phyloP scores from a whole-genome alignment of 2,113 vertebrate species.

The Zosterops borbonicus region DNA sequence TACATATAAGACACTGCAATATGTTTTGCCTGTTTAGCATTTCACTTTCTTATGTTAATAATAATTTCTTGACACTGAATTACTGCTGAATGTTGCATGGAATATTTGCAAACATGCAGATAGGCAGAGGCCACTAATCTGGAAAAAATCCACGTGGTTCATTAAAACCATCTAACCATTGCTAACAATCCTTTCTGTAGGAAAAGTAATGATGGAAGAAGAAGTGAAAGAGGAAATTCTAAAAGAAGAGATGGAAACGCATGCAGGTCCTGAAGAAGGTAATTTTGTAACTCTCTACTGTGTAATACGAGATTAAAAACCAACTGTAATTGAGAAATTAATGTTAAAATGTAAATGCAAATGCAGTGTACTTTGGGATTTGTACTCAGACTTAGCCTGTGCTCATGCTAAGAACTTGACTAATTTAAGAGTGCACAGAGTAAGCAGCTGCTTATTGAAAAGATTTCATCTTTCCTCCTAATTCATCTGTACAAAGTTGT shows the following conservation, averaged over 20 bases:
- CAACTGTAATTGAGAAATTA: not conserved
- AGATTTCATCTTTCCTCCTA: slow-evolving; percentile 16
- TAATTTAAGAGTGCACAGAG: not conserved
- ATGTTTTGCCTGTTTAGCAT: not conserved
- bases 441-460: not conserved
- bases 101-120: not conserved
- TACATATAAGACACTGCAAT: not conserved
- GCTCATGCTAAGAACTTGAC: not conserved
- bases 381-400: not conserved
- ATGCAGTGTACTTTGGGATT: not conserved
- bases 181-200: slow-evolving; percentile 63
- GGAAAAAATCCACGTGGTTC: rapidly evolving
- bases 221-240: slow-evolving; percentile 86
- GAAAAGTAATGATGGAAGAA: slow-evolving; percentile 89
- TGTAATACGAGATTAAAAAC: not conserved
- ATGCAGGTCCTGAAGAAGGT: slow-evolving; percentile 89
- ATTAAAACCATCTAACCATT: not conserved
- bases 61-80: not conserved
- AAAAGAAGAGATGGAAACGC: slow-evolving; percentile 89
- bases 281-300: slow-evolving; percentile 40
- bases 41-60: not conserved
- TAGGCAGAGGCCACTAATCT: not conserved
- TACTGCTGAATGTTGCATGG: not conserved
- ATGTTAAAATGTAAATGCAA: slow-evolving; percentile 37
- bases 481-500: not conserved